Evolutionary conservation across 1,140 invertebrate genomes (phyloP).

Genomic region (Trichonephila inaurata): DNA sequence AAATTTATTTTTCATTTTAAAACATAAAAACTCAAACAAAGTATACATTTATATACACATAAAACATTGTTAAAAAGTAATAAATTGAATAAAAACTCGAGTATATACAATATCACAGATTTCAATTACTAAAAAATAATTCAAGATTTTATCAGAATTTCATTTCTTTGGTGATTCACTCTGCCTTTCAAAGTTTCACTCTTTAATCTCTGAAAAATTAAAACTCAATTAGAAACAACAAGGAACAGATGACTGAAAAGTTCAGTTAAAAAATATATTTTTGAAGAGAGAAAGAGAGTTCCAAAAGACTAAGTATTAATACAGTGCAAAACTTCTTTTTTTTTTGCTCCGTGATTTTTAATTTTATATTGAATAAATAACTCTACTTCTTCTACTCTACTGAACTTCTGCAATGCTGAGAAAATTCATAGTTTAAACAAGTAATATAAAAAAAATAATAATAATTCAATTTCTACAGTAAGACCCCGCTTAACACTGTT

Average conservation of each 20-base stretch:
- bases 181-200: conserved; percentile 14
- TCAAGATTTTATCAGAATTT: neutral
- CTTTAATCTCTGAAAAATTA: neutral
- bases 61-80: neutral
- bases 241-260: neutral
- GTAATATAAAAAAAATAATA: too few species aligned
- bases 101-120: neutral
- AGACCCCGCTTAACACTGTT: too few species aligned
- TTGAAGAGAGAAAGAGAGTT: too few species aligned
- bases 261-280: too few species aligned
- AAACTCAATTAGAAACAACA: neutral
- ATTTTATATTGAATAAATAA: too few species aligned
- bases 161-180: conserved; percentile 4
- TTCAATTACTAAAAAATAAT: neutral
- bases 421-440: too few species aligned
- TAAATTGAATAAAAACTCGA: neutral
- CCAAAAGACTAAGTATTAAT: too few species aligned
- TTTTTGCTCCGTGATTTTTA: too few species aligned
- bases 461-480: too few species aligned
- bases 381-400: too few species aligned
- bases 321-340: too few species aligned
- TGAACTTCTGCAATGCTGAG: too few species aligned
- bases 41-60: neutral
- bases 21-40: neutral
- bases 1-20: neutral